A percentile compares a stretch with the other conserved stretches of the same genome.
phyloP scores from a whole-genome alignment of 92 coral and sea anemone genomes.

The Parazoanthus swiftii region DNA sequence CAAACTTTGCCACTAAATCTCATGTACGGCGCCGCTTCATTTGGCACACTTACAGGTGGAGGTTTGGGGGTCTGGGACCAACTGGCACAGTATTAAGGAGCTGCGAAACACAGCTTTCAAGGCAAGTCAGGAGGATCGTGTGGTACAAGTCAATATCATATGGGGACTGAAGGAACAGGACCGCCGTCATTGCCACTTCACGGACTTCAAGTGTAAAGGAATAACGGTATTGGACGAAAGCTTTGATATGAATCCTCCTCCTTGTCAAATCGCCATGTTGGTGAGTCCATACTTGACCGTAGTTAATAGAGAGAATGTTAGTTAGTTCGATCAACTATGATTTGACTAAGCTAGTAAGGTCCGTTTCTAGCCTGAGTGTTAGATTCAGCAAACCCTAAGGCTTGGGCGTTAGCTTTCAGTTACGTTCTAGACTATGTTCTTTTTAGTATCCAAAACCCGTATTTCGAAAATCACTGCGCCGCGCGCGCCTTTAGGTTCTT shows the following conservation, averaged over 20 bases:
- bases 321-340: too few species aligned
- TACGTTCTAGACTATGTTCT: too few species aligned
- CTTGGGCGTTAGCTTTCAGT: too few species aligned
- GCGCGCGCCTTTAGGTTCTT: too few species aligned
- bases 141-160: slow-evolving; percentile 77
- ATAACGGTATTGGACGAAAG: slow-evolving; percentile 85
- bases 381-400: too few species aligned
- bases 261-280: slow-evolving; percentile 86
- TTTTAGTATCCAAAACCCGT: too few species aligned
- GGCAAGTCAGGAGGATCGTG: slow-evolving; percentile 93
- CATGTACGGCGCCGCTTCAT: neutral
- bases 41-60: slow-evolving; percentile 67
- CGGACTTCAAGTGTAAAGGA: slow-evolving; percentile 94
- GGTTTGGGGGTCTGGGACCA: slow-evolving; percentile 94
- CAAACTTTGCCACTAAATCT: neutral
- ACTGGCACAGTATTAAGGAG: slow-evolving; percentile 83
- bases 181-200: slow-evolving; percentile 87
- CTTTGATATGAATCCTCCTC: slow-evolving; percentile 94
- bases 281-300: slow-evolving; percentile 47
- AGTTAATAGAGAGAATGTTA: too few species aligned
- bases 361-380: too few species aligned
- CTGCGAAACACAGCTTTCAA: slow-evolving; percentile 79
- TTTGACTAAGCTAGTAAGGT: too few species aligned
- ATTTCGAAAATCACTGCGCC: too few species aligned
- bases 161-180: slow-evolving; percentile 95